phyloP scores from a whole-genome alignment of 1,140 invertebrate species.

The Drosophila rufa region DNA sequence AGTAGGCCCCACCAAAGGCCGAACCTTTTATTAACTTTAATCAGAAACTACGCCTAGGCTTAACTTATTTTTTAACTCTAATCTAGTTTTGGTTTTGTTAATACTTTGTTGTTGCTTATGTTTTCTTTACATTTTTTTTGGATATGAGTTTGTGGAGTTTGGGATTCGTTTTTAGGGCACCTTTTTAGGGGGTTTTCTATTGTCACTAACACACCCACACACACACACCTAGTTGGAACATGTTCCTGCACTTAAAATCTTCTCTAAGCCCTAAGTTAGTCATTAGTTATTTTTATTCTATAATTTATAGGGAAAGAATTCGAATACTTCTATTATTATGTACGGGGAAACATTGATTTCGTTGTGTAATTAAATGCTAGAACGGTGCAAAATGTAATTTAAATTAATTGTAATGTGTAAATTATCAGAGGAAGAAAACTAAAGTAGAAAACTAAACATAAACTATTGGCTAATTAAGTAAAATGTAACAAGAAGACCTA shows the following conservation, averaged over 20 bases:
- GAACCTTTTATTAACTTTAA: conserved; percentile 27
- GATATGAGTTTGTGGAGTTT: conserved; percentile 41
- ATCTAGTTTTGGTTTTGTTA: conserved; percentile 61
- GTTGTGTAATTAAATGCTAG: conserved; percentile 22
- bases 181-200: conserved; percentile 56
- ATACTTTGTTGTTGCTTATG: conserved; percentile 69
- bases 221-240: conserved; percentile 66
- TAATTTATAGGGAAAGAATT: conserved; percentile 43
- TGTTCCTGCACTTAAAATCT: conserved; percentile 72
- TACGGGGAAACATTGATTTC: conserved; percentile 8
- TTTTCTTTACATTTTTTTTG: conserved; percentile 37
- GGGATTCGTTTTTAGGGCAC: conserved; percentile 60
- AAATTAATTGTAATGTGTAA: conserved; percentile 50
- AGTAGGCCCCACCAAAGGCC: conserved; percentile 49
- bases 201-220: conserved; percentile 65
- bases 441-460: conserved; percentile 26
- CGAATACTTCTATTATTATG: conserved; percentile 37
- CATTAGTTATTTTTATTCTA: background rate
- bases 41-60: conserved; percentile 23
- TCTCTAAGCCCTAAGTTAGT: conserved; percentile 51
- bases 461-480: conserved; percentile 21
- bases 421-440: conserved; percentile 23
- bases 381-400: conserved; percentile 58
- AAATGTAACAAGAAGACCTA: conserved; percentile 33
- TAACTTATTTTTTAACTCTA: conserved; percentile 26